Evolutionary conservation across 1,140 invertebrate genomes (phyloP).

Genomic region (Drosophila parvula): DNA sequence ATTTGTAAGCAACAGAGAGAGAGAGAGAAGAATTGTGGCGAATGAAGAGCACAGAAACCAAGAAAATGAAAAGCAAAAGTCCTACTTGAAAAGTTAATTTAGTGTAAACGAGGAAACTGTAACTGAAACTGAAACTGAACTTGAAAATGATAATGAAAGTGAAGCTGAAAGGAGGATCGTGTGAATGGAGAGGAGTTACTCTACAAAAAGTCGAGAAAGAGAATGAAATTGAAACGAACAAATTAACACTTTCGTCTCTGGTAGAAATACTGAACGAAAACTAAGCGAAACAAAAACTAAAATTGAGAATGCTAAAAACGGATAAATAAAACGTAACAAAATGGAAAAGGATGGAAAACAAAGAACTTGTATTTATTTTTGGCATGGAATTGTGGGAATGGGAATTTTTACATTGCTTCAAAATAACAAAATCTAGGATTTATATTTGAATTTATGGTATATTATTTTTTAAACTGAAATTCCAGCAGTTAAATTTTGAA

Average conservation of each 20-base stretch:
- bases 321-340: constrained; percentile 79
- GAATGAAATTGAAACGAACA: constrained; percentile 44
- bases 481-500: no score
- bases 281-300: constrained; percentile 37
- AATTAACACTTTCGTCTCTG: constrained; percentile 61
- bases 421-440: no score
- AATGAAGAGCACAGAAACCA: constrained; percentile 25
- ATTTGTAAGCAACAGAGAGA: constrained; percentile 61
- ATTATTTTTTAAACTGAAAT: no score
- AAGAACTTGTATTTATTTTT: constrained; percentile 23
- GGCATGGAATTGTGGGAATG: no score
- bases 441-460: no score
- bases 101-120: constrained; percentile 52
- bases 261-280: constrained; percentile 43
- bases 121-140: constrained; percentile 58
- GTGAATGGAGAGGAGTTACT: constrained; percentile 37
- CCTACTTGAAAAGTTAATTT: constrained; percentile 81
- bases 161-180: constrained; percentile 40
- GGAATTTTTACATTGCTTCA: background rate
- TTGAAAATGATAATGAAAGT: constrained; percentile 34
- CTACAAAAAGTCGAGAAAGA: constrained; percentile 22
- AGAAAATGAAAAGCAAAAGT: constrained; percentile 54
- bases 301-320: constrained; percentile 61
- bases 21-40: constrained; percentile 16
- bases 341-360: constrained; percentile 55